phyloP scores from a whole-genome alignment of 1,140 invertebrate genomes.

The Drosophila persimilis region DNA sequence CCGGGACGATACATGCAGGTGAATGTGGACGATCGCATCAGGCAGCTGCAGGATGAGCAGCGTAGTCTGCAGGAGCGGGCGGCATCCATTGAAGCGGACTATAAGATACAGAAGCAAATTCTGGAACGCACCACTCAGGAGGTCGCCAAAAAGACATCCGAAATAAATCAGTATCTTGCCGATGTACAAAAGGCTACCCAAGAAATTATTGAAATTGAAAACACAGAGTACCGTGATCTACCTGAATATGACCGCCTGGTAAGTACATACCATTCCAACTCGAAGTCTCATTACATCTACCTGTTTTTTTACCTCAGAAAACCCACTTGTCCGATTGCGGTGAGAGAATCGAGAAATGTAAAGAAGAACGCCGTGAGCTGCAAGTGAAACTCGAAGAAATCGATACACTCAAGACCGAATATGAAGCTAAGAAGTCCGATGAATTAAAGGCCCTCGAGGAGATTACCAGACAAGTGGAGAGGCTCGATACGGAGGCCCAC shows the following conservation, averaged over 20 bases:
- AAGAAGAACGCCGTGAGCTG: constrained; percentile 28
- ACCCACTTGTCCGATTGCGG: constrained; percentile 27
- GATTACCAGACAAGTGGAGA: constrained; percentile 25
- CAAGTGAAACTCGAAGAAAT: constrained; percentile 35
- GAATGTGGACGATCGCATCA: constrained; percentile 86
- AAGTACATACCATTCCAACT: neutral
- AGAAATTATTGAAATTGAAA: constrained; percentile 66
- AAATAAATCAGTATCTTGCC: constrained; percentile 34
- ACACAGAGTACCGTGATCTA: constrained; percentile 56
- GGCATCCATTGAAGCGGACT: constrained; percentile 24
- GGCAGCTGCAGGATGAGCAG: constrained; percentile 53
- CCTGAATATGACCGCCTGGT: constrained; percentile 51
- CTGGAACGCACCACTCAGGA: constrained; percentile 23
- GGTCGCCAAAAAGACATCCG: constrained; percentile 26
- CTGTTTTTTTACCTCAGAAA: constrained; percentile 32
- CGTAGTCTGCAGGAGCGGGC: constrained; percentile 25
- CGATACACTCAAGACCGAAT: constrained; percentile 11
- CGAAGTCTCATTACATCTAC: neutral
- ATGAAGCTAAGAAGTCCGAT: constrained; percentile 1
- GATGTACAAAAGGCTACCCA: constrained; percentile 41
- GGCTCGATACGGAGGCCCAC: constrained; percentile 29
- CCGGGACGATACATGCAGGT: constrained; percentile 86
- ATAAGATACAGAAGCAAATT: neutral
- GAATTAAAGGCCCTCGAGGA: constrained; percentile 28
- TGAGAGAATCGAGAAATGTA: constrained; percentile 50